These are phyloP conservation scores for Bubo scandiacus DNA, from an alignment of 2,113 vertebrate genomes.

Conservation along the genomic window DNA sequence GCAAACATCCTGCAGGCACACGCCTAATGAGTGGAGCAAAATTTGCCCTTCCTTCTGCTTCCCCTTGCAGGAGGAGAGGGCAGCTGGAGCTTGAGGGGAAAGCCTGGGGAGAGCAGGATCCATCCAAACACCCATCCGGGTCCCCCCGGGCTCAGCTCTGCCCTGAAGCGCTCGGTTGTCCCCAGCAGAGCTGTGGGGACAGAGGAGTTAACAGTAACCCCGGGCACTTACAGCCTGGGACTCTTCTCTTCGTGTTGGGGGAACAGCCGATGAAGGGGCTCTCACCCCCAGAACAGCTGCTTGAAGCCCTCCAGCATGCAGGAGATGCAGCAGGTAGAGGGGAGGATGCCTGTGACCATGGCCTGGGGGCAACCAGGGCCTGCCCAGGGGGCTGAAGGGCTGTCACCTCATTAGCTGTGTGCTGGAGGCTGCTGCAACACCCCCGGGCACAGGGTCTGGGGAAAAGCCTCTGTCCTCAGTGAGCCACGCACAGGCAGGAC, in stretches of 20 bases:
- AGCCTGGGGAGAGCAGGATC: not conserved
- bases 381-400: not conserved
- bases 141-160: not conserved
- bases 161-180: accelerated
- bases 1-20: not conserved
- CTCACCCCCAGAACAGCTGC: not conserved
- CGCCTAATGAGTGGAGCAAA: accelerated
- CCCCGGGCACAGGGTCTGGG: accelerated
- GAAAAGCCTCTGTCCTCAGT: not conserved
- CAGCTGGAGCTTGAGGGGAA: not conserved
- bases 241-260: not conserved
- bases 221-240: not conserved
- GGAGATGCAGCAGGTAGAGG: accelerated
- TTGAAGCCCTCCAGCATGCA: accelerated
- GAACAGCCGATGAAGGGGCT: not conserved
- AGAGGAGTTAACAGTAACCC: not conserved
- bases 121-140: not conserved
- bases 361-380: not conserved
- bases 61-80: not conserved
- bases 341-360: accelerated
- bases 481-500: accelerated
- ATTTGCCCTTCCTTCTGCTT: not conserved
- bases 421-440: not conserved
- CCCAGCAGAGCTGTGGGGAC: not conserved
- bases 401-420: accelerated